Percentiles rank a stretch among this genome's conserved stretches.
Conservation (phyloP, 2,113 vertebrate species). For the Rhynchopsitta pachyrhyncha region DNA sequence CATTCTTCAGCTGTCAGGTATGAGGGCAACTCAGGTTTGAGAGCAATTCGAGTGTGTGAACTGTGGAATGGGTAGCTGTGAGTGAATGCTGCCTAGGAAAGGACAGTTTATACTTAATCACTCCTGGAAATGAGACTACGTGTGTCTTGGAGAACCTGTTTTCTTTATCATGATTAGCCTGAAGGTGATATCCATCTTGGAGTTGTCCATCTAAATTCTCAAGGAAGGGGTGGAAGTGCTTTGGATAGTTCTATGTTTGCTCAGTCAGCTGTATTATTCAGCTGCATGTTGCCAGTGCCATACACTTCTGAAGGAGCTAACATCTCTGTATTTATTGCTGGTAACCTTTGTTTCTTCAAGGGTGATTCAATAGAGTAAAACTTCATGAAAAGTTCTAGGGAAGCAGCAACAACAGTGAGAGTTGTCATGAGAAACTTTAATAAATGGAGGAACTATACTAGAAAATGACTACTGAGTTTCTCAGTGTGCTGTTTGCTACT, state of each 20-base stretch:
- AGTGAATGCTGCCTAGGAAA: background rate
- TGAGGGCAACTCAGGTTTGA: background rate
- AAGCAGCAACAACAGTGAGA: background rate
- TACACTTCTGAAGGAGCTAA: rapidly evolving
- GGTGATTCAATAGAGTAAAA: background rate
- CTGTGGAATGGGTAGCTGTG: background rate
- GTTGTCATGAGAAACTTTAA: background rate
- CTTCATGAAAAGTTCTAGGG: background rate
- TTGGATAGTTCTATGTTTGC: background rate
- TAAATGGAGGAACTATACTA: background rate
- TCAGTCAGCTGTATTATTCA: background rate
- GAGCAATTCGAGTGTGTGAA: background rate
- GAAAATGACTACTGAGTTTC: background rate
- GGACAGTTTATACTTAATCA: rapidly evolving
- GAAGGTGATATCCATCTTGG: background rate
- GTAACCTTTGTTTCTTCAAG: background rate
- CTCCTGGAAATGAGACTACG: rapidly evolving
- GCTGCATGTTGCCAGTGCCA: background rate
- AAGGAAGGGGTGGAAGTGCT: background rate
- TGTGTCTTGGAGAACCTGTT: background rate
- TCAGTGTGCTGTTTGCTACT: background rate
- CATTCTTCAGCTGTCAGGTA: background rate
- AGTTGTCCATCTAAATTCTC: background rate
- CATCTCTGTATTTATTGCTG: background rate
- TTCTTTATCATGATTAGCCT: background rate